Base-by-base conservation (phyloP, 2,888 invertebrate genomes). In the Mythimna lalbum region DNA sequence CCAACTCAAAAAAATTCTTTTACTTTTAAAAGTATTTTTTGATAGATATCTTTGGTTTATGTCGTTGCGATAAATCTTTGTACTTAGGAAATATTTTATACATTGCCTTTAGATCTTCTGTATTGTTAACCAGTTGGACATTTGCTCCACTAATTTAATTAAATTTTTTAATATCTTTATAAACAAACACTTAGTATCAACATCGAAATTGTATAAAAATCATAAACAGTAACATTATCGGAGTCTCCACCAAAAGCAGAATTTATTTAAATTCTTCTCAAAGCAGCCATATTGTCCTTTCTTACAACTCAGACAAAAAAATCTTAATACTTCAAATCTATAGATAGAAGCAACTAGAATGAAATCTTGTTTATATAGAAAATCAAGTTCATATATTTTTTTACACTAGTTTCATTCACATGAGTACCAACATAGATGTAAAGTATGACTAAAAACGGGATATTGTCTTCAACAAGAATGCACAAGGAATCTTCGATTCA, bases 351-450 rank as follows among this genome's bases (percentile, higher is more conserved):
- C 92, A 0, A 93, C 93, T 65, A 94, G 57, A 62, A 93, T 92
- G 0, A 93, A 90, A n/a, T 91, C 89, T 52, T 91, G 91, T 74
- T 87, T 87, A 5, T 93, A 86, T 43, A 94, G 76, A 69, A 91
- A 93, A 33, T 92, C 90, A 56, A 94, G 92, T 2, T 87, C 91
- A 39, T 90, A 90, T 0, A 92, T 2, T 91, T 39, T 80, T 92
- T 92, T 9, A 92, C 92, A 3, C 93, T 93, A 69, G 89, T 92
- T 6, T 93, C 93, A 1, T 92, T 27, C 2, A 90, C 49, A 65
- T 93, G 94, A 17, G 92, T 93, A 56, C 93, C 93, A 39, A 93
- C 94, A 47, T 94, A 93, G 31, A 94, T 89, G 68, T 86, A 94
- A 0, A 93, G 91, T 93, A 94, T 93, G 6, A 93, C 93, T 23